These are phyloP conservation scores for Tanypteryx hageni DNA, from an alignment of 2,888 invertebrate genomes.

Conservation along the genomic window DNA sequence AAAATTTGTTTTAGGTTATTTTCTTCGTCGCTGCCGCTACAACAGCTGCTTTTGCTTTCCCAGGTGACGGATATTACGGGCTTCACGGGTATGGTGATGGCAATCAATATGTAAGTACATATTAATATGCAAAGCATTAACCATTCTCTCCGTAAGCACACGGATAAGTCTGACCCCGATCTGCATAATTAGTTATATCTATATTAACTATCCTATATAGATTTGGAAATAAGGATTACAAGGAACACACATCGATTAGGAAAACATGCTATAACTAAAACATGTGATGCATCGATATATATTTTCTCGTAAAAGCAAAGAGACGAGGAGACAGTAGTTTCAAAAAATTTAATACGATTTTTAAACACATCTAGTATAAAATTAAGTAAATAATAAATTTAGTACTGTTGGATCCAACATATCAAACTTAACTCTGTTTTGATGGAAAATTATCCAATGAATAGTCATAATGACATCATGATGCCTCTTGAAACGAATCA, in stretches of 20 bases:
- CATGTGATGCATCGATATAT: background rate
- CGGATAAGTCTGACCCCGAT: background rate
- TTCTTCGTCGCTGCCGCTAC: background rate
- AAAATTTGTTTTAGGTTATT: background rate
- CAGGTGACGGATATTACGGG: constrained; percentile 11
- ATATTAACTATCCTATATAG: background rate
- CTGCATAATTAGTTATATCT: background rate
- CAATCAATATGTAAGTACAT: constrained; percentile 21
- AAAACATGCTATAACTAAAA: background rate
- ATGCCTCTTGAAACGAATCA: too few relatives aligned
- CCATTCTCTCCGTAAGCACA: background rate
- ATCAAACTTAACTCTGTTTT: background rate
- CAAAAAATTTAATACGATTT: background rate
- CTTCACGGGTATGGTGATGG: background rate
- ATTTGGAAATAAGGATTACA: background rate
- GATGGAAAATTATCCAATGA: background rate
- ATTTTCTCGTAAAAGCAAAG: background rate
- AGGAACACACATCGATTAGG: background rate
- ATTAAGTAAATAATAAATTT: background rate
- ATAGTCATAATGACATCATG: background rate
- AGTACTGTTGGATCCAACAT: background rate
- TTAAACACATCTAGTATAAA: background rate
- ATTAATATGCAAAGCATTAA: too few relatives aligned
- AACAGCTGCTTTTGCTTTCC: background rate
- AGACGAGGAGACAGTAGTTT: background rate